Conservation (phyloP, 2,888 invertebrate species). For the Tinea pellionella region DNA sequence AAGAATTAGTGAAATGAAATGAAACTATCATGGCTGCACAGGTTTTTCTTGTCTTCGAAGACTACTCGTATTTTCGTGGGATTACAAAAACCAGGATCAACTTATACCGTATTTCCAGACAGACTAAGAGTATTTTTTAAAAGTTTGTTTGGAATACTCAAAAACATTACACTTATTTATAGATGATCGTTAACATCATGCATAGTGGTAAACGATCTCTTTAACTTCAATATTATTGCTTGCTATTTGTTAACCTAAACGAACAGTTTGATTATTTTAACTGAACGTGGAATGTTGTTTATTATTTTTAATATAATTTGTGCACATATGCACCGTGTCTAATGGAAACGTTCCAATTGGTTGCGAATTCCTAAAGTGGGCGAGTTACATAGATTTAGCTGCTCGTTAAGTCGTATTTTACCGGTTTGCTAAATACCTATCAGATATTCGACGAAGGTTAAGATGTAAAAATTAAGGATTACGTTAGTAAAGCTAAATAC, state of each 20-base stretch:
- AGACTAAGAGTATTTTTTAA: neutral
- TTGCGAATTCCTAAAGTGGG: neutral
- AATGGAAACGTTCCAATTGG: slow-evolving; percentile 6
- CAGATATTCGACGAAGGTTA: neutral
- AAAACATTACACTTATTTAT: neutral
- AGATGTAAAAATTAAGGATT: neutral
- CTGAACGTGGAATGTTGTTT: neutral
- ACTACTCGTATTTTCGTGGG: no score
- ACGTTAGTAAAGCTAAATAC: no score
- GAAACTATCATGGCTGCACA: no score
- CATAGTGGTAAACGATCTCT: neutral
- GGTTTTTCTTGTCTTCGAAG: no score
- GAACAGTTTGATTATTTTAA: neutral
- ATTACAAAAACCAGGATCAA: no score
- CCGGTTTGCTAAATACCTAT: slow-evolving; percentile 11
- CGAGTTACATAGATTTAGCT: slow-evolving; percentile 7
- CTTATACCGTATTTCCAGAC: no score
- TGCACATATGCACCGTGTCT: neutral
- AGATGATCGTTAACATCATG: neutral
- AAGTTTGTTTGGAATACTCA: neutral
- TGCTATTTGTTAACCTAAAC: neutral
- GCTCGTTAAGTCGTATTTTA: slow-evolving; percentile 8
- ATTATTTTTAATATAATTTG: neutral
- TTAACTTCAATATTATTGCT: neutral
- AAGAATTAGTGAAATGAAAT: no score